Conservation (phyloP, 2,797 vertebrate genomes). For the Onychomys torridus region DNA sequence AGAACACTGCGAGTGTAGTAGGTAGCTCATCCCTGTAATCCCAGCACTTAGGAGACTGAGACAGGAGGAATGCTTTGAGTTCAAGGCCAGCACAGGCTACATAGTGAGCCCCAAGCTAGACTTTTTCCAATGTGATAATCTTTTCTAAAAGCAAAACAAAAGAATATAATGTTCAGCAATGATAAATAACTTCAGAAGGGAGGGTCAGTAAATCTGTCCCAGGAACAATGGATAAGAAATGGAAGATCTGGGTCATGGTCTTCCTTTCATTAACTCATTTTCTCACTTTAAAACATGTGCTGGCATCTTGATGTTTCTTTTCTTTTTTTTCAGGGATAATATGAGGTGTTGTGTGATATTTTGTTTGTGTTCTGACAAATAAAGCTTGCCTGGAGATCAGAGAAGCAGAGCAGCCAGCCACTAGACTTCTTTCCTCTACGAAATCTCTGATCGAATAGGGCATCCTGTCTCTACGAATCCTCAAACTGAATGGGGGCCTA, state of each 20-base stretch:
- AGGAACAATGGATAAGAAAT: neutral
- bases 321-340: neutral
- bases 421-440: no score
- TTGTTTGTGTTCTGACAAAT: no score
- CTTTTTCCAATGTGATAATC: neutral
- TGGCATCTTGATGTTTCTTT: neutral
- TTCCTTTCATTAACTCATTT: neutral
- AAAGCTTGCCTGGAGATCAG: no score
- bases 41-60: neutral
- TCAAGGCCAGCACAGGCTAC: neutral
- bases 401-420: no score
- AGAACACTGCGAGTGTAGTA: neutral
- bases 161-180: neutral
- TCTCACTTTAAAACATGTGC: neutral
- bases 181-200: neutral
- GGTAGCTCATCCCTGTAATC: neutral
- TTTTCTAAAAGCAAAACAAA: neutral
- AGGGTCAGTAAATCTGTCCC: neutral
- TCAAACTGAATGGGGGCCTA: no score
- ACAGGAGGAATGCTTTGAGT: neutral
- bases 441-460: no score
- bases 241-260: neutral
- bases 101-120: neutral
- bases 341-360: neutral
- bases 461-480: no score